phyloP scores from a whole-genome alignment of 2,113 vertebrate species.

The Engystomops pustulosus region DNA sequence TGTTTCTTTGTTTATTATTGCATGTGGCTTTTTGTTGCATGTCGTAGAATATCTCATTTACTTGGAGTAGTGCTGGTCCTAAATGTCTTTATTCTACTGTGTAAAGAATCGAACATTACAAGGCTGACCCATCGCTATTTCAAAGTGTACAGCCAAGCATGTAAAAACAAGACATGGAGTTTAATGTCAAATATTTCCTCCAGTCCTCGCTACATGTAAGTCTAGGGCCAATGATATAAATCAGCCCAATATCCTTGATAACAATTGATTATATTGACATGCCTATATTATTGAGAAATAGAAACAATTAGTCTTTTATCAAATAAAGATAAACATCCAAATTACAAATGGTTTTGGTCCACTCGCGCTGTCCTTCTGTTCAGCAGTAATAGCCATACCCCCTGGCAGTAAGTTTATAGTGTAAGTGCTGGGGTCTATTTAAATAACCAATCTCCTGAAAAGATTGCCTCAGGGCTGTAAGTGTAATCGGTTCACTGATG shows the following conservation, averaged over 20 bases:
- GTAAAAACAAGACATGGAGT: not conserved
- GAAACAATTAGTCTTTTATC: not conserved
- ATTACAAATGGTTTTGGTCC: not conserved
- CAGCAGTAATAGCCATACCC: conserved; percentile 9
- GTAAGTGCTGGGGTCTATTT: conserved; percentile 34
- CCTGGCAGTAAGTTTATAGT: conserved; percentile 1
- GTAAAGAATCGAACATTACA: not conserved
- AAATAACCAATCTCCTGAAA: conserved; percentile 23
- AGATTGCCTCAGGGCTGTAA: conserved; percentile 47
- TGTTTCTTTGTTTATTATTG: too few relatives aligned
- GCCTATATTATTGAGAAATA: not conserved
- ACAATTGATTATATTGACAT: not conserved
- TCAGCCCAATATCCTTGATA: not conserved
- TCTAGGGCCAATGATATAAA: not conserved
- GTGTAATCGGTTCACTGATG: conserved; percentile 37
- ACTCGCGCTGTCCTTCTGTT: conserved; percentile 12
- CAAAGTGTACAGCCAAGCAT: not conserved
- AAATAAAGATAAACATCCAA: not conserved
- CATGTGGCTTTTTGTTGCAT: too few relatives aligned
- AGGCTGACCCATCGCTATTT: not conserved
- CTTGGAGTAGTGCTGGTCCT: too few relatives aligned
- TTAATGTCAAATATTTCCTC: not conserved
- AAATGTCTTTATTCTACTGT: too few relatives aligned
- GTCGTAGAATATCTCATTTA: too few relatives aligned
- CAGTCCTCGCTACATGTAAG: not conserved